Evolutionary conservation across 2,113 vertebrate species (phyloP).

Genomic region (Urocitellus parryii): DNA sequence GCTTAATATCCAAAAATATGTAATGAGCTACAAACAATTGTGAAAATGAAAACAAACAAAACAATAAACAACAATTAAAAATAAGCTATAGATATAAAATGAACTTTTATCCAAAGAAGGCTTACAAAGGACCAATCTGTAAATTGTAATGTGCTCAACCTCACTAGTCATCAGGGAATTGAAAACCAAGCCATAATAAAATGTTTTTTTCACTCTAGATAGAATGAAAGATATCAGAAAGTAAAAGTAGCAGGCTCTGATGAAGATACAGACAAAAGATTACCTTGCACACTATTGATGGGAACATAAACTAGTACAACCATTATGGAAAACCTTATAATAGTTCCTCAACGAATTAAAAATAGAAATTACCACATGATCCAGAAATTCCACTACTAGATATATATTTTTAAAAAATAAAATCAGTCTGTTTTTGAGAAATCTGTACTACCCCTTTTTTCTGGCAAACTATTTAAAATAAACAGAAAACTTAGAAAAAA

Average conservation of each 20-base stretch:
- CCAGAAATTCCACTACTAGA: neutral
- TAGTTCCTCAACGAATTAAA: too few species aligned
- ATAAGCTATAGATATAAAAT: too few species aligned
- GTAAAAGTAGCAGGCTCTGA: too few species aligned
- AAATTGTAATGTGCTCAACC: neutral
- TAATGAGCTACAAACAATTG: neutral
- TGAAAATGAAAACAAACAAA: neutral
- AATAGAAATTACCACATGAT: neutral
- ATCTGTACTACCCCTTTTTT: neutral
- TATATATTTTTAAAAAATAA: neutral
- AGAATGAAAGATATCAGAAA: too few species aligned
- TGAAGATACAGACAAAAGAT: too few species aligned
- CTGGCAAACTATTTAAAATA: neutral
- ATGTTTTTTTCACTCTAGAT: neutral
- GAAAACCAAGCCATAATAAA: neutral
- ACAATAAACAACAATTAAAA: neutral
- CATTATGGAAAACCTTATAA: neutral
- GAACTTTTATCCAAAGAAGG: neutral
- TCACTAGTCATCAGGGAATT: neutral
- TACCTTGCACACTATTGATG: neutral
- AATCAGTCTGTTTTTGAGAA: neutral
- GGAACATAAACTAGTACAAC: neutral
- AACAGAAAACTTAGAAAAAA: neutral
- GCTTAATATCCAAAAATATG: neutral
- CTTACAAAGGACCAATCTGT: neutral